phyloP scores from a whole-genome alignment of 2,888 invertebrate genomes.

The Drosophila infuscata region DNA sequence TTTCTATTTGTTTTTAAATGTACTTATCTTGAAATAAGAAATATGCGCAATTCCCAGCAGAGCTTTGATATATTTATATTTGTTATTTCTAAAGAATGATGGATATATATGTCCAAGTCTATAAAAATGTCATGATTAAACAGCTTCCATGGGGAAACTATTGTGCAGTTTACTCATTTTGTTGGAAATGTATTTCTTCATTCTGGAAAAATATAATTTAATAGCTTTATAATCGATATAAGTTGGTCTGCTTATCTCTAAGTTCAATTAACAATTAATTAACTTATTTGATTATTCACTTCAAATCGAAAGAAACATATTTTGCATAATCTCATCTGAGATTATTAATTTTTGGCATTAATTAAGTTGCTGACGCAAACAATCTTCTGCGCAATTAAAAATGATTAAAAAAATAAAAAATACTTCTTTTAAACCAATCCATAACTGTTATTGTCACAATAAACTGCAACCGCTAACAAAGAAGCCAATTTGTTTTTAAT shows the following conservation, averaged over 20 bases:
- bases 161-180: neutral
- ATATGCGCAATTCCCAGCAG: conserved; percentile 33
- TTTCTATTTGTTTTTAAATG: conserved; percentile 34
- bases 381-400: neutral
- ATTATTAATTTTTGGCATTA: neutral
- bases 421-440: neutral
- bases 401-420: too few relatives aligned
- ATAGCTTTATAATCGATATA: neutral
- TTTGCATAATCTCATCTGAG: neutral
- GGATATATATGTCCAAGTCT: neutral
- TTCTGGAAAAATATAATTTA: neutral
- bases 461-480: neutral
- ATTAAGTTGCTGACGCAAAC: neutral
- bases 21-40: conserved; percentile 41
- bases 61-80: neutral
- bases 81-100: neutral
- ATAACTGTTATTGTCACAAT: neutral
- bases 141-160: neutral
- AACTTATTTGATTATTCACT: neutral
- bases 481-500: conserved; percentile 63
- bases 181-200: neutral
- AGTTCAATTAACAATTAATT: neutral
- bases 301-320: neutral
- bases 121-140: neutral
- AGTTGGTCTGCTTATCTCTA: neutral